Evolutionary conservation across 2,797 vertebrate species (phyloP).

Genomic region (Pipistrellus kuhlii): DNA sequence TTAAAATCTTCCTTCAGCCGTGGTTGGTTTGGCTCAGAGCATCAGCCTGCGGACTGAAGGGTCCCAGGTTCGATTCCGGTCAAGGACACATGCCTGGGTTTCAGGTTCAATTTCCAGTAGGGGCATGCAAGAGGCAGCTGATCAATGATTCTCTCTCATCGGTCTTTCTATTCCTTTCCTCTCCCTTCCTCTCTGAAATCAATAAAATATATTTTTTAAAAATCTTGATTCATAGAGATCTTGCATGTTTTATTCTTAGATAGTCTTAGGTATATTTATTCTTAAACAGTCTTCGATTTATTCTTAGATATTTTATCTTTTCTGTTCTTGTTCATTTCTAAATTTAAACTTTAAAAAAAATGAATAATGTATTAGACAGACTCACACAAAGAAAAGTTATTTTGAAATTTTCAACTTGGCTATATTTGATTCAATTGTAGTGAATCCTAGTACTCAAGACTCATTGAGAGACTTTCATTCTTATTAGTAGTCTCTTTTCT

Average conservation of each 20-base stretch:
- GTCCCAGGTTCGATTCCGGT: too few species aligned
- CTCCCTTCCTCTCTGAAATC: too few species aligned
- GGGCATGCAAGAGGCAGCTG: too few species aligned
- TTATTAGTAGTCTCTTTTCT: conserved; percentile 38
- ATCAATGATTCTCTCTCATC: too few species aligned
- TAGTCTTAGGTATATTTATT: background rate
- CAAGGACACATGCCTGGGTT: too few species aligned
- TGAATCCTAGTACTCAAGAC: background rate
- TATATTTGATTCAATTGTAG: conserved; percentile 58
- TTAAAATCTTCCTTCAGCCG: conserved; percentile 25
- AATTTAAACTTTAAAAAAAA: background rate
- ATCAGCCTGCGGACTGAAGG: too few species aligned
- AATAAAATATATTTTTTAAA: too few species aligned
- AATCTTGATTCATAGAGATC: background rate
- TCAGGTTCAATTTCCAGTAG: too few species aligned
- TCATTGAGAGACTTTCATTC: conserved; percentile 25
- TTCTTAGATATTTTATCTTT: background rate
- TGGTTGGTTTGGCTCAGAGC: too few species aligned
- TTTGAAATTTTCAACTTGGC: conserved; percentile 26
- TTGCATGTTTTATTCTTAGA: background rate
- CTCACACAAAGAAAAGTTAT: background rate
- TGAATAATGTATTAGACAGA: background rate
- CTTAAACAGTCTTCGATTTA: background rate
- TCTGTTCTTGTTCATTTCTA: background rate
- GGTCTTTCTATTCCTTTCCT: too few species aligned